Evolutionary conservation across 2,888 invertebrate genomes (phyloP), one percentile per base, ranked within the genome.

Genomic region (Sturmia bella): DNA sequence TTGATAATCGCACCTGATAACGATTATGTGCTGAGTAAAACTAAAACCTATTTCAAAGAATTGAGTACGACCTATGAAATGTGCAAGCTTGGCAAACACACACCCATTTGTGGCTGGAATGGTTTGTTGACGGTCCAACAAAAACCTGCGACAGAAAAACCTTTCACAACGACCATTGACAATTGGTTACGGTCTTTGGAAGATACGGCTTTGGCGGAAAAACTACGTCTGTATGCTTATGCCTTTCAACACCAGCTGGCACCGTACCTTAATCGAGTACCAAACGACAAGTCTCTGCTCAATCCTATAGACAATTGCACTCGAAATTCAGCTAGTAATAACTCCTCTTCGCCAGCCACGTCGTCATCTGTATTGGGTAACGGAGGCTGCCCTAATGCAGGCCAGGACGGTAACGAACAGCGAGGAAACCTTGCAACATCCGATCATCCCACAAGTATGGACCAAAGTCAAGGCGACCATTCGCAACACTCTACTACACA

Each of bases 1-100:
- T 93, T 99, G 45, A 97, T 99, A 7, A 94, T 99, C 0, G 95
- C 98, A 39, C 98, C 99, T 0, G 99, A 99, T 88, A 96, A 95
- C 88, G 96, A 97, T 74, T 95, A 94, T 84, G 93, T 98, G 43
- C 91, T 96, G 61, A 94, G 93, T 50, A 94, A 95, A 87, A 95
- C 97, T 3, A 94, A 95, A 84, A 93, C 94, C 7, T 99, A 97
- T 93, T 98, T 99, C 93, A 95, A 96, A 79, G 98, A 99, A 89
- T 92, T 99, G 48, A 97, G 97, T 83, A 95, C 96, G 56, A 95
- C 96, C 69, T 99, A 99, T 91, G 99, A 99, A 93, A 94, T 97
- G 91, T 97, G 98, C 89, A 95, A 97, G 76, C 92, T 99, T 77
- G 99, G 99, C 32, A 93, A 96, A 72, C 99, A 99, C 90, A 95